Evolutionary conservation across 2,888 invertebrate species (phyloP), one percentile per base, ranked within the genome.

Genomic region (Thereva unica): DNA sequence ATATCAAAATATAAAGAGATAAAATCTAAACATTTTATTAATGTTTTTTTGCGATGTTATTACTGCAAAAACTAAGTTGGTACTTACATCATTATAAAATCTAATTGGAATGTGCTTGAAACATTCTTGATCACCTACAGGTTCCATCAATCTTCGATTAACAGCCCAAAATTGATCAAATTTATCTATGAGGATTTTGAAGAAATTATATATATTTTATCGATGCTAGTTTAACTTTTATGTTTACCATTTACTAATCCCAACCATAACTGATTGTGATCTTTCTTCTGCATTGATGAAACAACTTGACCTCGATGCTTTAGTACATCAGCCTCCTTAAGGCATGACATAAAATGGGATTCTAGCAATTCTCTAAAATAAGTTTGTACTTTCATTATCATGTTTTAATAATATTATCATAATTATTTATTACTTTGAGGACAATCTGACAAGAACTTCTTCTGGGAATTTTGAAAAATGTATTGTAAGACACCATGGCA

Each of bases 81-180:
- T 64, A 72, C 75, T 76, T 73, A 80, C 86, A 73, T 87, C 87
- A 66, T 83, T 82, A 75, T 93, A 93, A 80, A 93, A 90, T 74
- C 94, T 87, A 71, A 95, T 87, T 64, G 97, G 96, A 83, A 97
- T 92, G 82, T 92, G 87, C 79, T 91, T 92, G 76, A 96, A 95
- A 64, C 88, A 85, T 74, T 93, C 92, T 75, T 88, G 89, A 59
- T 90, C 90, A 61, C 86, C 88, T 71, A 86, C 85, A 0, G 88
- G 84, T 77, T 97, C 97, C 97, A 98, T 98, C 64, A 99, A 83
- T 76, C 94, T 89, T 73, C 95, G 87, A 79, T 99, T 99, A 8
- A 98, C 91, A 3, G 95, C 90, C 98, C 98, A 99, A 81, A 99
- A 99, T 80, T 97, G 97, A 80, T 99, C 98, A 83, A 98, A 99